phyloP scores from a whole-genome alignment of 2,888 invertebrate genomes.

The Chromoteleia sp. region DNA sequence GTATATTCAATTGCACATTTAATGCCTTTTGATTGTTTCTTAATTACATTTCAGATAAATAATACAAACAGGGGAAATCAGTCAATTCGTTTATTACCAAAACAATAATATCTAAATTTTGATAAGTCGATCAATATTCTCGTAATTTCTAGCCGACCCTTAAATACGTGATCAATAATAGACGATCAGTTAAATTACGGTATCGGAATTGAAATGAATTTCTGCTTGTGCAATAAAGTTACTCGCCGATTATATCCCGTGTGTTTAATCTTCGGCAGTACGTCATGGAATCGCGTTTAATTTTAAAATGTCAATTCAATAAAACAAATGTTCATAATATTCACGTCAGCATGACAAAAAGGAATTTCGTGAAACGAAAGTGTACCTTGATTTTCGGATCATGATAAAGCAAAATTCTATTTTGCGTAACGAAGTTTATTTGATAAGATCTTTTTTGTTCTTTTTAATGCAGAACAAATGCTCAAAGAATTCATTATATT shows the following conservation, averaged over 20 bases:
- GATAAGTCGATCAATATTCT: conserved; percentile 40
- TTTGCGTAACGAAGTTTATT: no score
- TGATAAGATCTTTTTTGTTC: no score
- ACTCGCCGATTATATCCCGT: background rate
- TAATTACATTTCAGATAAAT: conserved; percentile 12
- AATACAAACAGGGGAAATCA: conserved; percentile 8
- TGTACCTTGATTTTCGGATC: no score
- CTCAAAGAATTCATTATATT: no score
- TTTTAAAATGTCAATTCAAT: conserved; percentile 10
- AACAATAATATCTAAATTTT: conserved; percentile 21
- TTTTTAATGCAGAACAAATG: no score
- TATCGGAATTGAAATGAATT: conserved; percentile 40
- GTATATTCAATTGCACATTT: no score
- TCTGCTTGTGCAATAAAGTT: conserved; percentile 24
- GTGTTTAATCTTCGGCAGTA: background rate
- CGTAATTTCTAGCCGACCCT: conserved; percentile 41
- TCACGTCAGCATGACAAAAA: background rate
- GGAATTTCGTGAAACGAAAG: no score
- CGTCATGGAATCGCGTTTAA: background rate
- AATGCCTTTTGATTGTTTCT: conserved; percentile 13
- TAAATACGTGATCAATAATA: conserved; percentile 50
- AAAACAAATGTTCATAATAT: conserved; percentile 9
- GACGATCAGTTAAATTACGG: conserved; percentile 37
- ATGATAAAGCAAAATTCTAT: no score
- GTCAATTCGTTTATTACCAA: conserved; percentile 20